Conservation (phyloP, 2,797 vertebrate genomes). For the Philypnodon macrostomus region DNA sequence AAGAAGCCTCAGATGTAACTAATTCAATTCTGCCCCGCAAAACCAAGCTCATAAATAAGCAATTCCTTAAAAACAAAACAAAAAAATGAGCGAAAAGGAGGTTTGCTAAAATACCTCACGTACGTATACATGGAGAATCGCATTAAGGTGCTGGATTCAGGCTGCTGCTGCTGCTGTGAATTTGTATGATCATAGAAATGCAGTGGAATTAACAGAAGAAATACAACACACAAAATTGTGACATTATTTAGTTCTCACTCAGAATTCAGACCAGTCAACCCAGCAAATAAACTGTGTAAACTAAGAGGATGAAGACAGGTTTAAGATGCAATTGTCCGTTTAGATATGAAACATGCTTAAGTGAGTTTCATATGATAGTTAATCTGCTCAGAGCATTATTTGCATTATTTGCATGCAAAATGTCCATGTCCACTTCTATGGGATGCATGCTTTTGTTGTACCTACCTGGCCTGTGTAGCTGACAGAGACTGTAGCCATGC, state of each 20-base stretch:
- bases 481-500: no score
- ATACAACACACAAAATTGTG: background rate
- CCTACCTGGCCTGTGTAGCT: no score
- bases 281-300: no score
- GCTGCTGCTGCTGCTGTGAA: conserved; percentile 3
- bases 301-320: no score
- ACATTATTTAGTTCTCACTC: background rate
- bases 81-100: conserved; percentile 4
- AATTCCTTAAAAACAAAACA: conserved; percentile 16
- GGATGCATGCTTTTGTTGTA: no score
- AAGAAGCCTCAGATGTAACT: conserved; percentile 4
- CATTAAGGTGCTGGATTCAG: background rate
- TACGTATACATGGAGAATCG: conserved; percentile 1
- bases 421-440: no score
- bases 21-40: conserved; percentile 5
- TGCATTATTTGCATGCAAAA: no score
- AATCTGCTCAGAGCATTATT: no score
- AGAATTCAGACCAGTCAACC: background rate
- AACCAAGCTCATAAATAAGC: conserved; percentile 10
- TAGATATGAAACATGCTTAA: no score
- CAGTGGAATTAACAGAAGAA: background rate
- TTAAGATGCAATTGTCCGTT: no score
- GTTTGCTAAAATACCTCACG: background rate
- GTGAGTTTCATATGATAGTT: no score
- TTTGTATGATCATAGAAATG: conserved; percentile 1